Base-by-base conservation (phyloP, 92 coral and sea anemone genomes). In the Montipora capitata region DNA sequence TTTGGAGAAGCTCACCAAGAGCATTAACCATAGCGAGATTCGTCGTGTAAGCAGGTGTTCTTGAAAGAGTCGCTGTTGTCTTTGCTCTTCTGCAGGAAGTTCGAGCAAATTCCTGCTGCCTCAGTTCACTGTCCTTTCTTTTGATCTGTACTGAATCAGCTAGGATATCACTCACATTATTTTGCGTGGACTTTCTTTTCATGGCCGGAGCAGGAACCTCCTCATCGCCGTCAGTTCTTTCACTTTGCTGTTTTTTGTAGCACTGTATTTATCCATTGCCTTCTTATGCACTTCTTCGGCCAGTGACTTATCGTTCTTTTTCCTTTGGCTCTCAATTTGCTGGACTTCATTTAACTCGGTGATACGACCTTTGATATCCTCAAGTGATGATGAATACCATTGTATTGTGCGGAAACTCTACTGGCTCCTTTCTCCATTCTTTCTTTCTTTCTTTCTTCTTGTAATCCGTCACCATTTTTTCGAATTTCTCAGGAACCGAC, bases 1-100 rank as follows among this genome's bases (percentile, higher is more conserved):
- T 58, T 58, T 58, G 64, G 64, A 11, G 64, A 58, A 58, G 64
- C 64, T 58, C 64, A 15, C 64, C 64, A 58, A 58, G 64, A 58
- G 64, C 64, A 13, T 58, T 58, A 3, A 58, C 4, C 64, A 58
- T 58, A 58, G 52, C 52, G 52, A 48, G 52, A 48, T 48, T 48
- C 52, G 52, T 48, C 2, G 52, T 5, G 52, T 48, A 48, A 48
- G 52, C 52, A 48, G 52, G 52, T 48, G 52, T 48, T 48, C 6
- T 48, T 48, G 52, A 48, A 48, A 48, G 52, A 48, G 52, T 1
- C 52, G 52, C 52, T 48, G 52, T 48, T 48, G 52, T 48, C 52
- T 48, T 48, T 48, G 6, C 52, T 48, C 2, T 48, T 48, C 52
- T 48, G 6, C 52, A 5, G 3, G 52, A 48, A 48, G 52, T 48